A percentile compares a stretch with the other conserved stretches of the same genome.
Evolutionary conservation across 2,797 vertebrate genomes (phyloP).

Genomic region (Knipowitschia caucasica): DNA sequence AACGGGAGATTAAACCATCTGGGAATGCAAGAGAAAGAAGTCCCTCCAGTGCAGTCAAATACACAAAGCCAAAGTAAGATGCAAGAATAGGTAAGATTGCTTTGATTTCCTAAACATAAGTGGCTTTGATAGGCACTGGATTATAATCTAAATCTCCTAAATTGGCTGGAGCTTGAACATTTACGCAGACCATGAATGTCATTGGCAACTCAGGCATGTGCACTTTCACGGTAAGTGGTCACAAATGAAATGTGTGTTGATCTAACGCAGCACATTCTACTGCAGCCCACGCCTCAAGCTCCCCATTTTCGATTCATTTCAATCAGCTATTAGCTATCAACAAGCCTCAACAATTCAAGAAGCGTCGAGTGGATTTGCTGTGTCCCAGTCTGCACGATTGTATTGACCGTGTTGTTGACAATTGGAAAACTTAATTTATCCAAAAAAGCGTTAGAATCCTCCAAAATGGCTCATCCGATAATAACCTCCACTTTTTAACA

Average conservation of each 20-base stretch:
- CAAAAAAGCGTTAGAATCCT: slow-evolving; percentile 37
- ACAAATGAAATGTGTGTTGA: slow-evolving; percentile 25
- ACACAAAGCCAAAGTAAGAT: slow-evolving; percentile 9
- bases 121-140: not conserved
- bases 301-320: slow-evolving; percentile 26
- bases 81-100: not conserved
- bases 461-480: slow-evolving; percentile 57
- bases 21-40: slow-evolving; percentile 34
- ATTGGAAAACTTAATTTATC: slow-evolving; percentile 39
- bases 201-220: slow-evolving; percentile 21
- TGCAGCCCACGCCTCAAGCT: slow-evolving; percentile 23
- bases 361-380: not conserved
- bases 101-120: not conserved
- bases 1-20: slow-evolving; percentile 26
- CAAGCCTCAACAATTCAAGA: no score
- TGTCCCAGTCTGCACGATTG: slow-evolving; percentile 11
- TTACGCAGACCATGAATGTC: slow-evolving; percentile 10
- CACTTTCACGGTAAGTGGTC: slow-evolving; percentile 18
- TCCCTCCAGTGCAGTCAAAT: slow-evolving; percentile 21
- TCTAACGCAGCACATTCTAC: slow-evolving; percentile 36
- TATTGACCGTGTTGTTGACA: slow-evolving; percentile 7
- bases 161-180: not conserved
- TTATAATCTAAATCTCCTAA: slow-evolving; percentile 2
- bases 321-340: slow-evolving; percentile 30
- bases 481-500: slow-evolving; percentile 65